Conservation (phyloP, 2,888 invertebrate genomes). For the Acanthococcus lagerstroemiae region DNA sequence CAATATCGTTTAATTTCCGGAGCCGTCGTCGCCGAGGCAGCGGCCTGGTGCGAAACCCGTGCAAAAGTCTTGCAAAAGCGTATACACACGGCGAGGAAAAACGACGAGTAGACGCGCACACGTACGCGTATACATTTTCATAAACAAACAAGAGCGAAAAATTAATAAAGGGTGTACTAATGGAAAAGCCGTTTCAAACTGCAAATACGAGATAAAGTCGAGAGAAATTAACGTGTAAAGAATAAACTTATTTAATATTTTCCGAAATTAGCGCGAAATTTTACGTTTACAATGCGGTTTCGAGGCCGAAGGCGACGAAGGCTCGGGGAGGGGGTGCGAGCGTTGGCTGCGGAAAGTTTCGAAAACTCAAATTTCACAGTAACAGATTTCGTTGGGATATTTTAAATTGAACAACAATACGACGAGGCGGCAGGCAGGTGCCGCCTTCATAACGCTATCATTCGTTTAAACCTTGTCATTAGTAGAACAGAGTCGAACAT, state of each 20-base stretch:
- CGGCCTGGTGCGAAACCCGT: too few species aligned
- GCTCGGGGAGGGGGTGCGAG: background rate
- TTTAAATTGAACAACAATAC: conserved; percentile 27
- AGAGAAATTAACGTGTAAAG: conserved; percentile 12
- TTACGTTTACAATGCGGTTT: background rate
- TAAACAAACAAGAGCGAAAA: background rate
- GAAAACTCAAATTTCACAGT: conserved; percentile 19
- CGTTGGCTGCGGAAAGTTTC: conserved; percentile 16
- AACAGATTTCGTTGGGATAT: conserved; percentile 26
- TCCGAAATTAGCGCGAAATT: conserved; percentile 5
- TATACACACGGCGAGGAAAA: background rate
- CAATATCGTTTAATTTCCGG: too few species aligned
- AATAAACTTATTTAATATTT: conserved; percentile 10
- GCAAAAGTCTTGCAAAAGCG: background rate
- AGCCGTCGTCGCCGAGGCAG: background rate
- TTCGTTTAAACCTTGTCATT: conserved; percentile 27
- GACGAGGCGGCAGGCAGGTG: conserved; percentile 10
- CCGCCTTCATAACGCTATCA: conserved; percentile 25
- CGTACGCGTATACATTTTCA: background rate
- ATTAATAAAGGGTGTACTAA: background rate
- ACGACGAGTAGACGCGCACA: too few species aligned
- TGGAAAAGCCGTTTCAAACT: background rate
- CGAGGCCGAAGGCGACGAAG: background rate
- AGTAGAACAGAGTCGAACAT: background rate
- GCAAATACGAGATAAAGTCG: background rate